These are phyloP conservation scores for Siphonodentalium dalli DNA, from an alignment of 2,888 invertebrate species.

Conservation along the genomic window DNA sequence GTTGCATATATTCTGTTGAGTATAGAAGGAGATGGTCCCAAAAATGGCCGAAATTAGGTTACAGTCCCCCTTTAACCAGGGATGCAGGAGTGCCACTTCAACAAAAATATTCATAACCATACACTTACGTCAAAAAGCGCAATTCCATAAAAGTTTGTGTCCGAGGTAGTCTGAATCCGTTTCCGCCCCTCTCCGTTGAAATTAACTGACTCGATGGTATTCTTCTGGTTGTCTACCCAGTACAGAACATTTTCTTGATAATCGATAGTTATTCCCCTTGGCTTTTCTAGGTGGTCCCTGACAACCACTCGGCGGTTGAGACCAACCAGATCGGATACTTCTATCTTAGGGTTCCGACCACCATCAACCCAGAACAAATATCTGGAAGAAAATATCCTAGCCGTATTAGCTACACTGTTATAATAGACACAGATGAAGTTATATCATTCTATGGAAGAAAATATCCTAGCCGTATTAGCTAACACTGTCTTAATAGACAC, in stretches of 20 bases:
- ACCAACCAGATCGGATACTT: constrained; percentile 51
- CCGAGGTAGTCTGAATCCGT: constrained; percentile 40
- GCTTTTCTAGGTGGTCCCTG: constrained; percentile 34
- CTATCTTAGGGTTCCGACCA: constrained; percentile 50
- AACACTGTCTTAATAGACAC: too few relatives aligned
- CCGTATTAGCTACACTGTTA: too few relatives aligned
- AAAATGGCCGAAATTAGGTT: too few relatives aligned
- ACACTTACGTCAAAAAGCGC: constrained; percentile 45
- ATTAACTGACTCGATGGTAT: constrained; percentile 80
- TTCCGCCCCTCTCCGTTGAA: constrained; percentile 77
- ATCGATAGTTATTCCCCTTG: constrained; percentile 74
- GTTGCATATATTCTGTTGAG: too few relatives aligned
- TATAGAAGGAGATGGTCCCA: too few relatives aligned
- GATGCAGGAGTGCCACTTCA: neutral
- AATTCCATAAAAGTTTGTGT: constrained; percentile 47
- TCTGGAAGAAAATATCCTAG: constrained; percentile 37
- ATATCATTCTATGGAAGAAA: too few relatives aligned
- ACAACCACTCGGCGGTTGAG: constrained; percentile 43
- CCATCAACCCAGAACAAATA: constrained; percentile 58
- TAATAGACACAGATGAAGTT: too few relatives aligned
- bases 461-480: too few relatives aligned
- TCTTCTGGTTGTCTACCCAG: constrained; percentile 85
- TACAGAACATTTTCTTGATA: constrained; percentile 74
- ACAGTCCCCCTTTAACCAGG: too few relatives aligned
- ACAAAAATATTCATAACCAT: neutral